Evolutionary conservation across 2,888 invertebrate species (phyloP), one percentile per base, ranked within the genome.

Genomic region (Cryptocheilus praepositus): DNA sequence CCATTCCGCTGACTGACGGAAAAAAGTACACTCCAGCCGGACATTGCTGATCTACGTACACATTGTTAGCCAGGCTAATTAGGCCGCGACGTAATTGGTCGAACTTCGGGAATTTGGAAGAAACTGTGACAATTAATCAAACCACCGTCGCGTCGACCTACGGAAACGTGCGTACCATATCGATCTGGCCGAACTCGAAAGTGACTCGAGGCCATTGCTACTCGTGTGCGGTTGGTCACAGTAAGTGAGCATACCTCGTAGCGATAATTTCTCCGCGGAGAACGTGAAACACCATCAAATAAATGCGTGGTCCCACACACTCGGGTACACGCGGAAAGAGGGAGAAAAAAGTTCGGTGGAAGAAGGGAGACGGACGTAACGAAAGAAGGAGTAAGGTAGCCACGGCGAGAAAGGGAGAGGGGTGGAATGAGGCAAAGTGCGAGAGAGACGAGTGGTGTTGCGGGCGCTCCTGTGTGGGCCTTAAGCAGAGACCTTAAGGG

Each of bases 201-300:
- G 77, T 21, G 63, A 25, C 64, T 79, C 67, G 57, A 69, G 57
- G 71, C 73, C 64, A 28, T 66, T 63, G 68, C 73, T 70, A 65
- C 58, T 70, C 56, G 7, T 7, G 62, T 55, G 73, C 77, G 79
- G 79, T 82, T 83, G 81, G 84, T 83, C 83, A 81, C 80, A 82
- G 82, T 80, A 71, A 82, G 82, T 77, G 81, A 83, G 79, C 84
- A 83, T 83, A 82, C 72, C 81, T 81, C 81, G 82, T 76, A 77
- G 78, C 82, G 82, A 86, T 85, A 83, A 86, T 84, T 85, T 84
- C 80, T 77, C 71, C 73, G 72, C 68, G 77, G 73, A 75, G 79
- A 82, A 83, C 80, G 83, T 76, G 81, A 81, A 81, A 80, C 75
- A 77, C 66, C 77, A 67, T 78, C 77, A 73, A 73, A 81, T 77